Conservation (phyloP, 2,888 invertebrate species). For the Lithophane socia region DNA sequence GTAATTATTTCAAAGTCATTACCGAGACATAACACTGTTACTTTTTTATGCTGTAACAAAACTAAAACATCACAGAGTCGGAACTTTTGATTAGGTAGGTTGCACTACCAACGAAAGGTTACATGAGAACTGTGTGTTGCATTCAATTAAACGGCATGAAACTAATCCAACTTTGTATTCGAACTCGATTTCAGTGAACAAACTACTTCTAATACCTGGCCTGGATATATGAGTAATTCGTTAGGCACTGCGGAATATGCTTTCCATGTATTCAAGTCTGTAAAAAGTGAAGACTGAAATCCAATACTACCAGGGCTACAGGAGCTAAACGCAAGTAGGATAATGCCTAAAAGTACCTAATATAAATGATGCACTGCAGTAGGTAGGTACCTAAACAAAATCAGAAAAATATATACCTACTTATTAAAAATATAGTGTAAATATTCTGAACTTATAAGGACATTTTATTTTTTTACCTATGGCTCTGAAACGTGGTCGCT, state of each 20-base stretch:
- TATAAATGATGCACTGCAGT: no score
- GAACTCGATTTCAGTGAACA: neutral
- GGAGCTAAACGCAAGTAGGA: no score
- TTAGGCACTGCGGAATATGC: no score
- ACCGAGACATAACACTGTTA: no score
- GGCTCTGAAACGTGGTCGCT: no score
- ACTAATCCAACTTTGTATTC: slow-evolving; percentile 19
- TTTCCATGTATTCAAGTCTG: neutral
- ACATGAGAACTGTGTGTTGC: slow-evolving; percentile 4
- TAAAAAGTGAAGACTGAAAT: neutral
- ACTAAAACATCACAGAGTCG: neutral
- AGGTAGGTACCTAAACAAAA: no score
- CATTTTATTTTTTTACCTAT: no score
- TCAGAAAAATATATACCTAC: no score
- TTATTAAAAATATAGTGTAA: no score
- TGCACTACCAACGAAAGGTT: neutral
- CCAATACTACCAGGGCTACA: neutral
- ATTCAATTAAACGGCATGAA: slow-evolving; percentile 2
- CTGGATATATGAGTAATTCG: neutral
- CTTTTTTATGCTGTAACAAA: neutral
- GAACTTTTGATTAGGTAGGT: neutral
- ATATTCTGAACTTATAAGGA: no score
- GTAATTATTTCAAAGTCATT: no score
- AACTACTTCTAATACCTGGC: neutral
- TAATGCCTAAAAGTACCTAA: no score